Base-by-base conservation (phyloP, 2,113 vertebrate genomes). In the Morone saxatilis region DNA sequence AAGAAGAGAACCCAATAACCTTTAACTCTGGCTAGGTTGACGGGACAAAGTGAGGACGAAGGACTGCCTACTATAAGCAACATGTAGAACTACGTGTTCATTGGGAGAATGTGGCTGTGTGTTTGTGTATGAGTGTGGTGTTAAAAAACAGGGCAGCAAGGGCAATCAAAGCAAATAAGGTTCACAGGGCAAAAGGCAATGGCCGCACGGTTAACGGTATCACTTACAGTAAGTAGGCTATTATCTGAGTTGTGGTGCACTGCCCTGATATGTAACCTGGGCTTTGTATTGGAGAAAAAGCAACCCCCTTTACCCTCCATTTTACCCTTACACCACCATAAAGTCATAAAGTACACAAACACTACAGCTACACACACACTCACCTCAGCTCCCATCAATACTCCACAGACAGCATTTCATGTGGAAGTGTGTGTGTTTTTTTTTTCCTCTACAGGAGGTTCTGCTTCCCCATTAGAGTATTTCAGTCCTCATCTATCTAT, bases 161-260 rank as follows among this genome's bases (percentile, higher is more conserved):
- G 76, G 67, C 79, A 71, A 59, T 77, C 48, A 80, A 76, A 88
- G 87, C 78, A 93, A 90, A 93, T 67, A 92, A 60, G 45, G 76
- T 73, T 79, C 76, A 90, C 10, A 5, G 88, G 88, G 76, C 80
- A 89, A 85, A 80, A 91, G 87, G 83, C 91, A 94, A 91, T 72
- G 90, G 79, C 93, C 93, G 50, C 68, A 12, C 22, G 90, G 86
- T 86, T 84, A 86, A 43, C 14, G 5, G 50, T 73, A 80, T 86
- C 40, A 73, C 71, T 85, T 67, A 25, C 25, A 25, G 25, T 25
- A 68, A 81, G 80, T 67, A 22, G 51, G 31, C 41, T 72, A 57
- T 80, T 88, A 91, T 91, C 85, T 73, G 69, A 76, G 47, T 79
- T 45, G 41, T 40, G 20, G 31, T 85, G 48, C 76, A 80, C 60